phyloP scores from a whole-genome alignment of 1,140 invertebrate genomes.

The Telenomus remus region DNA sequence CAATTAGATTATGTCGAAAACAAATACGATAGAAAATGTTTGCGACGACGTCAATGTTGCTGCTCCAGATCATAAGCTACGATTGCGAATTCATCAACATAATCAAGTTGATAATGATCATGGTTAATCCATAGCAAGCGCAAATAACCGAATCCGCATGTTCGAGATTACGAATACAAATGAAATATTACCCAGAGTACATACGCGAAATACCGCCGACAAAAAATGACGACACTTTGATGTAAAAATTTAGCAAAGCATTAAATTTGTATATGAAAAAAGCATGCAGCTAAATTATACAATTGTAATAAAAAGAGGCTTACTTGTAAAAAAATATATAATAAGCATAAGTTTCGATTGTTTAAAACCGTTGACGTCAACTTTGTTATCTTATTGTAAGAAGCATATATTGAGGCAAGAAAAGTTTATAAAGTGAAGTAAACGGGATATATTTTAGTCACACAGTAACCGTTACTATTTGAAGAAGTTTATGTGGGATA shows the following conservation, averaged over 20 bases:
- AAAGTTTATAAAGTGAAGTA: too few species aligned
- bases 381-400: too few species aligned
- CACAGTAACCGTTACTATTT: too few species aligned
- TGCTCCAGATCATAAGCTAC: neutral
- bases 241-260: slow-evolving; percentile 6
- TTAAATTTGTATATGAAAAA: slow-evolving; percentile 4
- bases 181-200: too few species aligned
- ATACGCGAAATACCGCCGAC: too few species aligned
- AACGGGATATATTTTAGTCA: too few species aligned
- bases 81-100: neutral
- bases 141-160: slow-evolving; percentile 4
- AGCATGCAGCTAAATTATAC: slow-evolving; percentile 35
- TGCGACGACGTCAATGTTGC: slow-evolving; percentile 8
- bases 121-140: neutral
- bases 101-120: neutral
- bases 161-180: neutral
- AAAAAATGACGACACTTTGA: neutral
- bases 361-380: too few species aligned
- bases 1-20: too few species aligned
- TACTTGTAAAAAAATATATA: slow-evolving; percentile 13
- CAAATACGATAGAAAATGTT: neutral
- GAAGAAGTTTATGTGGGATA: too few species aligned
- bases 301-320: slow-evolving; percentile 12
- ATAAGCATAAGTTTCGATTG: slow-evolving; percentile 13
- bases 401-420: too few species aligned